Percentiles rank a stretch among this genome's conserved stretches.
Evolutionary conservation across 2,888 invertebrate genomes (phyloP).

Genomic region (Opisthograptis luteolata): DNA sequence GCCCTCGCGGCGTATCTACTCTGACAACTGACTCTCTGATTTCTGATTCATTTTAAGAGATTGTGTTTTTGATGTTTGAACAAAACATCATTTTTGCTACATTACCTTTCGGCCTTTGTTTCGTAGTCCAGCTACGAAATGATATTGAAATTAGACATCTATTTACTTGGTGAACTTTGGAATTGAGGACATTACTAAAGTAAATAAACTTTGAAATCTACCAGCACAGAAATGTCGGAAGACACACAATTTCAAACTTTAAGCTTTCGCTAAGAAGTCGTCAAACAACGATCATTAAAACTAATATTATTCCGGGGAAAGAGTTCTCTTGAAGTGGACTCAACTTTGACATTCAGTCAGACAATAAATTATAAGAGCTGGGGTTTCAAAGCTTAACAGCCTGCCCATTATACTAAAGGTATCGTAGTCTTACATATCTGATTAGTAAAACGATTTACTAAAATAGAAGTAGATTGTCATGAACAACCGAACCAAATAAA

Average conservation of each 20-base stretch:
- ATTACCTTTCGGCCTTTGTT: conserved; percentile 2
- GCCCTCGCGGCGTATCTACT: conserved; percentile 33
- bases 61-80: conserved; percentile 35
- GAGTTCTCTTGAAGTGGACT: conserved; percentile 33
- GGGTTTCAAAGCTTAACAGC: conserved; percentile 17
- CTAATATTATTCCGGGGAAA: conserved; percentile 37
- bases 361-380: conserved; percentile 30
- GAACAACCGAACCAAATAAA: conserved; percentile 4
- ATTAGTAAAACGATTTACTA: too few species aligned
- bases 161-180: conserved; percentile 10
- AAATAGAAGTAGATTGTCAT: not conserved
- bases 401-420: not conserved
- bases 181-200: conserved; percentile 12
- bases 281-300: conserved; percentile 40
- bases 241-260: conserved; percentile 31
- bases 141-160: conserved; percentile 15
- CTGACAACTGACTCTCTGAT: conserved; percentile 25
- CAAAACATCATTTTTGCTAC: conserved; percentile 20
- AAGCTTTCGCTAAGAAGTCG: conserved; percentile 33
- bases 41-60: conserved; percentile 32
- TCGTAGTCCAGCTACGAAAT: not conserved
- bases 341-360: conserved; percentile 33
- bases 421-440: too few species aligned
- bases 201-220: conserved; percentile 25
- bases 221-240: conserved; percentile 23